Percentiles rank a stretch among this genome's conserved stretches.
Conservation (phyloP, 2,888 invertebrate species). For the Autographa pulchrina region DNA sequence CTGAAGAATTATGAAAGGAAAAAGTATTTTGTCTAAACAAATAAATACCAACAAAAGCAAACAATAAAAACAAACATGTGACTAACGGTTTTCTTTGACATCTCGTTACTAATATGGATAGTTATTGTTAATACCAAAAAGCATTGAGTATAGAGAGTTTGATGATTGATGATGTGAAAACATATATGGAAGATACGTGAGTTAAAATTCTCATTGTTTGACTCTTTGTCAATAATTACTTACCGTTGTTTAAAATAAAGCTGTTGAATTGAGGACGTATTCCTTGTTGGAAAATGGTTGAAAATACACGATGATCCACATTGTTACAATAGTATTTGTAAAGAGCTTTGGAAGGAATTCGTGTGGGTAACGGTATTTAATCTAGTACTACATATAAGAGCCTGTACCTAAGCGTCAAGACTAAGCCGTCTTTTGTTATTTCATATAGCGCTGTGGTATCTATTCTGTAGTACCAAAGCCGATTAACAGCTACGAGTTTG, state of each 20-base stretch:
- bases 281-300: slow-evolving; percentile 6
- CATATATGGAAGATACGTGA: slow-evolving; percentile 28
- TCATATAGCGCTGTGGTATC: neutral
- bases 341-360: neutral
- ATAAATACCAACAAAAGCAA: neutral
- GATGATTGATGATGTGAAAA: slow-evolving; percentile 41
- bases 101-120: slow-evolving; percentile 21
- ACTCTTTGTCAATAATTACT: slow-evolving; percentile 18
- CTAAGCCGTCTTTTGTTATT: neutral
- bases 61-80: neutral
- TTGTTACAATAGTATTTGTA: neutral
- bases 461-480: neutral
- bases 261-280: neutral
- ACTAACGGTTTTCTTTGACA: neutral
- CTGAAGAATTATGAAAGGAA: too few relatives aligned
- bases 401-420: neutral
- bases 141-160: slow-evolving; percentile 18
- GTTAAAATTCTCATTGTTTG: slow-evolving; percentile 5
- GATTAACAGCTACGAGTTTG: neutral
- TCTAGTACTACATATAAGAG: neutral
- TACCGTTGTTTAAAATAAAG: slow-evolving; percentile 15
- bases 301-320: neutral
- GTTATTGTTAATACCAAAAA: slow-evolving; percentile 21
- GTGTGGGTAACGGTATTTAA: neutral
- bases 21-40: too few relatives aligned